A percentile compares a stretch with the other conserved stretches of the same genome.
Conservation (phyloP, 1,140 invertebrate genomes). For the Leptinotarsa texana region DNA sequence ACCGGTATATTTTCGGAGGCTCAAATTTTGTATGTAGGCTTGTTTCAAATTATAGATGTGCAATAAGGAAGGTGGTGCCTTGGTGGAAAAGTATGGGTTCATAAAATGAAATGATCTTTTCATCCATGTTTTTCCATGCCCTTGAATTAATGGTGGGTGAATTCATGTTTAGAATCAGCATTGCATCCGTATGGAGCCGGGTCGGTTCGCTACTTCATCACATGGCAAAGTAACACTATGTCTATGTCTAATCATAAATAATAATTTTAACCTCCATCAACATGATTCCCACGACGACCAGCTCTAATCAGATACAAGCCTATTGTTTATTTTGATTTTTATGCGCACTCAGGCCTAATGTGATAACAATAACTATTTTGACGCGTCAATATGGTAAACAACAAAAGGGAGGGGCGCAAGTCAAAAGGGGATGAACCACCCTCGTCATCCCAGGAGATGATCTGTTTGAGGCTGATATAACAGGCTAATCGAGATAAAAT, state of each 20-base stretch:
- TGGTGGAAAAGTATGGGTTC: too few species aligned
- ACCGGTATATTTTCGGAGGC: too few species aligned
- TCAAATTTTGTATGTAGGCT: too few species aligned
- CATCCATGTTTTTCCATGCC: too few species aligned
- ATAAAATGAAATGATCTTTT: too few species aligned
- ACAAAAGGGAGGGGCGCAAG: slow-evolving; percentile 39
- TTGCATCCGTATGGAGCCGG: too few species aligned
- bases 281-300: slow-evolving; percentile 9
- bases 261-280: background rate
- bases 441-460: slow-evolving; percentile 21
- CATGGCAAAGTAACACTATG: too few species aligned
- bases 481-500: slow-evolving; percentile 29
- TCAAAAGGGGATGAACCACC: slow-evolving; percentile 34
- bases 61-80: too few species aligned
- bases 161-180: too few species aligned
- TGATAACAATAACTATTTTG: slow-evolving; percentile 45
- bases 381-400: slow-evolving; percentile 43
- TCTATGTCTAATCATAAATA: background rate
- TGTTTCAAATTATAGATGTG: too few species aligned
- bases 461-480: slow-evolving; percentile 35
- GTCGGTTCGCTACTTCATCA: too few species aligned
- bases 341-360: slow-evolving; percentile 44
- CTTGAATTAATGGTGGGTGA: too few species aligned
- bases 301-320: background rate
- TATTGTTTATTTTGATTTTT: slow-evolving; percentile 43